Evolutionary conservation across 2,113 vertebrate species (phyloP).

Genomic region (Indicator indicator): DNA sequence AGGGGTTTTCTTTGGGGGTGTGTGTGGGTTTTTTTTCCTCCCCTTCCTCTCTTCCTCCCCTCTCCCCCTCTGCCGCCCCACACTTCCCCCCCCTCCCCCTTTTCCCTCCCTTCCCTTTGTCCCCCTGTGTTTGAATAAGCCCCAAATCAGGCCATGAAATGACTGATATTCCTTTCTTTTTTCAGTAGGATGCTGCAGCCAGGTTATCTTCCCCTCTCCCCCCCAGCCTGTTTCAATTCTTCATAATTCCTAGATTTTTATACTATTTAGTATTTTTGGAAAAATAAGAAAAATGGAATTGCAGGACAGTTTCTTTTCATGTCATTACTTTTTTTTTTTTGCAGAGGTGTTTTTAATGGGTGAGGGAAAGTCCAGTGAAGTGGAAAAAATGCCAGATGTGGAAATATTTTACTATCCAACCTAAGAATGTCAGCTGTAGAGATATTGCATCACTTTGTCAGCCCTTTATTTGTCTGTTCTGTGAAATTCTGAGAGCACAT

Average conservation of each 20-base stretch:
- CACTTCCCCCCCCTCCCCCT: too few species aligned
- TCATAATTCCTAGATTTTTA: neutral
- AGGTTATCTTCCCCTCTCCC: neutral
- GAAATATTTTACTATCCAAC: neutral
- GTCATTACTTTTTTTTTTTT: neutral
- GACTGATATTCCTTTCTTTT: neutral
- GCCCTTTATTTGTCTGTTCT: neutral
- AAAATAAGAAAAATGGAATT: neutral
- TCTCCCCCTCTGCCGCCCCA: too few species aligned
- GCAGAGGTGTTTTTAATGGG: neutral
- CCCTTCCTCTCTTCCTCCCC: too few species aligned
- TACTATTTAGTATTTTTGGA: neutral
- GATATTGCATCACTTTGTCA: neutral
- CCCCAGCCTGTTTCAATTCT: neutral
- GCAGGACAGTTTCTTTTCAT: neutral
- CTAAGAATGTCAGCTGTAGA: neutral
- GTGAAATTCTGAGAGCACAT: neutral
- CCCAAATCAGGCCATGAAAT: neutral
- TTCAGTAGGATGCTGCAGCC: rapidly evolving
- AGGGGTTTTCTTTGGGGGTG: neutral
- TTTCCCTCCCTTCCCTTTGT: neutral
- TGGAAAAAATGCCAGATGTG: neutral
- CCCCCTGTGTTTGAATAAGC: neutral
- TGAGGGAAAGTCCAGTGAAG: neutral
- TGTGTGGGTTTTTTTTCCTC: too few species aligned